These are phyloP conservation scores for Neoseiulus cucumeris DNA, from an alignment of 1,140 invertebrate species.

Conservation along the genomic window DNA sequence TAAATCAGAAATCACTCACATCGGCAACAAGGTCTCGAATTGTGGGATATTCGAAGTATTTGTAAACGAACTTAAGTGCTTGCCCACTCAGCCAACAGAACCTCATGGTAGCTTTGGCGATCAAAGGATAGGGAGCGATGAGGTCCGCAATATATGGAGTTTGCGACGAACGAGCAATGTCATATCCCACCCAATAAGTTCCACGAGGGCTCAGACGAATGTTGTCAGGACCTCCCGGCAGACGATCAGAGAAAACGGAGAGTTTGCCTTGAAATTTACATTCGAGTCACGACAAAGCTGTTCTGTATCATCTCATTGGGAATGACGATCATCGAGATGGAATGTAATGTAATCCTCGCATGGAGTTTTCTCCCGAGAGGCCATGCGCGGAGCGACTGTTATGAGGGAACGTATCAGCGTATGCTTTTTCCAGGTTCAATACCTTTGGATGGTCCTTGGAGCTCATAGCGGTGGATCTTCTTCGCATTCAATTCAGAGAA, in stretches of 20 bases:
- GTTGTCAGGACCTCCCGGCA: slow-evolving; percentile 65
- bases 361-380: too few species aligned
- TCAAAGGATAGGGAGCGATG: slow-evolving; percentile 23
- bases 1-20: slow-evolving; percentile 30
- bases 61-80: slow-evolving; percentile 14
- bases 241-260: slow-evolving; percentile 19
- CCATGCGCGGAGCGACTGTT: too few species aligned
- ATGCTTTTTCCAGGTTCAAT: too few species aligned
- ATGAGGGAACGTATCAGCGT: too few species aligned
- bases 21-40: slow-evolving; percentile 23
- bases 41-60: slow-evolving; percentile 10
- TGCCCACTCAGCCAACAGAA: slow-evolving; percentile 19
- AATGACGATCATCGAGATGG: too few species aligned
- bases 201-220: slow-evolving; percentile 41
- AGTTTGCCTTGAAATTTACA: slow-evolving; percentile 8
- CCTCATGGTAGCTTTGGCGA: slow-evolving; percentile 25
- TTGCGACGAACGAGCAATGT: slow-evolving; percentile 25
- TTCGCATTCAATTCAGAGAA: slow-evolving; percentile 16
- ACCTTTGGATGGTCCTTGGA: slow-evolving; percentile 2
- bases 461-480: slow-evolving; percentile 11
- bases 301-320: too few species aligned
- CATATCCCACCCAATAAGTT: slow-evolving; percentile 43
- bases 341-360: too few species aligned
- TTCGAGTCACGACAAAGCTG: not conserved
- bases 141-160: slow-evolving; percentile 24